phyloP scores from a whole-genome alignment of 2,113 vertebrate species.

The Thermophis baileyi region DNA sequence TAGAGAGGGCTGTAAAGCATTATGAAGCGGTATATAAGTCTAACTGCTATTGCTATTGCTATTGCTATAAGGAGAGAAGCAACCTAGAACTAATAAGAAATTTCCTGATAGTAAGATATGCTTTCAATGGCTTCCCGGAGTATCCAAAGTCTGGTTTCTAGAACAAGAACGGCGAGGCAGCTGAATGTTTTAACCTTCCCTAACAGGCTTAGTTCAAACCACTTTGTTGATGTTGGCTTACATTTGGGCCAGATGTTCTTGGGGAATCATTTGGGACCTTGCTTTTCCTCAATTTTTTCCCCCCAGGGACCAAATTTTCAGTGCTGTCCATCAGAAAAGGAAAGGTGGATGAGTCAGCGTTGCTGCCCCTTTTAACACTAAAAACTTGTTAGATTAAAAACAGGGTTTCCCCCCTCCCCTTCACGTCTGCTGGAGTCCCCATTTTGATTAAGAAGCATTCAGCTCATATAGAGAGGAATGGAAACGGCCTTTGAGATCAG shows the following conservation, averaged over 20 bases:
- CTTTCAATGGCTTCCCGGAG: neutral
- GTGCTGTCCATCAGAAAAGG: neutral
- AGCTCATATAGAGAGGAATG: neutral
- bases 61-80: too few relatives aligned
- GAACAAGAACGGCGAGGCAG: neutral
- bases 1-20: too few relatives aligned
- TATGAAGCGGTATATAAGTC: too few relatives aligned
- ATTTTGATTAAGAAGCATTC: neutral
- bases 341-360: neutral
- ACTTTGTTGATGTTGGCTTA: neutral
- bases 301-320: neutral
- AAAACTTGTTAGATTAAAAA: neutral
- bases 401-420: accelerated
- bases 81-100: neutral
- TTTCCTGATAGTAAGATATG: neutral
- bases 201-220: neutral
- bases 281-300: neutral
- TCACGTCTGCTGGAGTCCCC: neutral
- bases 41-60: too few relatives aligned
- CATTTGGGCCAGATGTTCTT: neutral
- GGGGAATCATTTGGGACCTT: neutral
- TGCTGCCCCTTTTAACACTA: neutral
- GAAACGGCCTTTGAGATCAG: neutral
- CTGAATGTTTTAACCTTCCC: neutral
- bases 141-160: neutral